Evolutionary conservation across 2,797 vertebrate genomes (phyloP).

Genomic region (Muscicapa striata): DNA sequence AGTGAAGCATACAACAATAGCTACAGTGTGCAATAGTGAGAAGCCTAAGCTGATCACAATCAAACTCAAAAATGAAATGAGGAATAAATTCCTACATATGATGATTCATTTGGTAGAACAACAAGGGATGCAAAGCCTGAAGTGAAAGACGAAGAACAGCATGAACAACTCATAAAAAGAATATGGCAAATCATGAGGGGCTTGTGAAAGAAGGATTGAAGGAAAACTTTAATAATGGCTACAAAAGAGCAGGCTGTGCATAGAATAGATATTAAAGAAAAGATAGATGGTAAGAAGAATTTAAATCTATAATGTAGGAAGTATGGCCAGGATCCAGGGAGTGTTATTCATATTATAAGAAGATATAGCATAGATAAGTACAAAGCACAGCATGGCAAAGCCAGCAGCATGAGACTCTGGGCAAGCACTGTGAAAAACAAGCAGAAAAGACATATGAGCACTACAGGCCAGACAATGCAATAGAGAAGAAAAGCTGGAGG

Average conservation of each 20-base stretch:
- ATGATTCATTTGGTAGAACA: background rate
- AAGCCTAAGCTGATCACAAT: background rate
- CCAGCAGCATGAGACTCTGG: background rate
- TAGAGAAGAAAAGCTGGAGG: slow-evolving; percentile 25
- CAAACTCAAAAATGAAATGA: background rate
- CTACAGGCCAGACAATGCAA: background rate
- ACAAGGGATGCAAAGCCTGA: background rate
- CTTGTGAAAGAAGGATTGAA: slow-evolving; percentile 3
- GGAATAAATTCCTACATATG: background rate
- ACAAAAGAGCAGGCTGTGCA: slow-evolving; percentile 17
- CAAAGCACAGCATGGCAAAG: slow-evolving; percentile 35
- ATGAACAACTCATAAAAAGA: slow-evolving; percentile 9
- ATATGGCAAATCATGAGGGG: background rate
- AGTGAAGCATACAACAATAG: background rate
- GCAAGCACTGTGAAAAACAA: slow-evolving; percentile 38
- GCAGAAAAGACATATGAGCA: background rate
- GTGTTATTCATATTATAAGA: background rate
- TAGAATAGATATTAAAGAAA: background rate
- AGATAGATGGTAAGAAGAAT: slow-evolving; percentile 13
- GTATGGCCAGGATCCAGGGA: slow-evolving; percentile 10
- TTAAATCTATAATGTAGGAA: slow-evolving; percentile 25
- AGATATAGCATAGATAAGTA: slow-evolving; percentile 10
- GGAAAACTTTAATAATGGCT: slow-evolving; percentile 36
- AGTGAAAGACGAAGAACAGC: background rate
- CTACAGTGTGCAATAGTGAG: background rate